Evolutionary conservation across 2,113 vertebrate genomes (phyloP).

Genomic region (Suncus etruscus): DNA sequence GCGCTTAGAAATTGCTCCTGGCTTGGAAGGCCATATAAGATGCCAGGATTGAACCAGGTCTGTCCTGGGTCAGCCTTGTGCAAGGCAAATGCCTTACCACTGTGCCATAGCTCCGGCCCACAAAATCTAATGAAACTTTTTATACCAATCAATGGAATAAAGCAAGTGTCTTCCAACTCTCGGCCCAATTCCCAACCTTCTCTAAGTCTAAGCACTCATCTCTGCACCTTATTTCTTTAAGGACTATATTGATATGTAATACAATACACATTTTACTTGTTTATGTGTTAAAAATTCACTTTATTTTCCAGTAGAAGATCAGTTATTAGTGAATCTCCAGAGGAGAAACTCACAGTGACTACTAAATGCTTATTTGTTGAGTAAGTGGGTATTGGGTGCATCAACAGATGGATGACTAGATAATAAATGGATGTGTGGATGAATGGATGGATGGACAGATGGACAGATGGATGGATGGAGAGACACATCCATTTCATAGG

Average conservation of each 20-base stretch:
- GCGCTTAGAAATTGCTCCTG: no score
- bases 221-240: not conserved
- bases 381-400: not conserved
- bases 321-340: not conserved
- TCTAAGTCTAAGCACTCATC: not conserved
- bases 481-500: not conserved
- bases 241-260: not conserved
- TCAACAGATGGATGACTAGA: not conserved
- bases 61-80: no score
- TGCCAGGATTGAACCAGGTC: no score
- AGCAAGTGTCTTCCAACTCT: not conserved
- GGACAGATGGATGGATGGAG: not conserved
- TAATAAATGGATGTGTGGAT: not conserved
- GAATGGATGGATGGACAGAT: not conserved
- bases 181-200: accelerated
- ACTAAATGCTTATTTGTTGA: not conserved
- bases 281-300: no score
- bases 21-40: no score
- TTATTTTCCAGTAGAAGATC: not conserved
- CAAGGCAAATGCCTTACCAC: no score
- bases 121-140: not conserved
- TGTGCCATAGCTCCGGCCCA: no score
- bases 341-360: not conserved
- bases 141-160: not conserved
- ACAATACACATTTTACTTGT: not conserved